phyloP scores from a whole-genome alignment of 2,888 invertebrate species.

The Cheiracanthium punctorium region DNA sequence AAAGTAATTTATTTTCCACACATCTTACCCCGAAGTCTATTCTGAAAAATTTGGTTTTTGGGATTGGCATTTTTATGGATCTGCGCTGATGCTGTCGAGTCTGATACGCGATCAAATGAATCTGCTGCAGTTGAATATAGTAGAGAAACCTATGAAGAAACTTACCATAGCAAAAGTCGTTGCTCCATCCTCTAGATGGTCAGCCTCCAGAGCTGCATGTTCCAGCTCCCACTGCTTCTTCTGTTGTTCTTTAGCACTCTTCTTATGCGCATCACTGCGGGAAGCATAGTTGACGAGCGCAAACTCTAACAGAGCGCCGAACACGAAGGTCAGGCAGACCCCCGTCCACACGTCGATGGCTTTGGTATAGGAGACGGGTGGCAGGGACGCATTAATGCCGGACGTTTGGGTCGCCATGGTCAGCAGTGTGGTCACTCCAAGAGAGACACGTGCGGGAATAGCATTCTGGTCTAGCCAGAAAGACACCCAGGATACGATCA shows the following conservation, averaged over 20 bases:
- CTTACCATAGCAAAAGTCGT: constrained; percentile 94
- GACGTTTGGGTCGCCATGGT: constrained; percentile 99
- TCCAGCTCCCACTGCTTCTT: constrained; percentile 85
- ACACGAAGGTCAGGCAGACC: constrained; percentile 97
- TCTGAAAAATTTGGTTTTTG: too few species aligned
- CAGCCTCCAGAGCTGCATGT: constrained; percentile 88
- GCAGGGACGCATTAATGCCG: constrained; percentile 92
- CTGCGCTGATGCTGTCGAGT: too few species aligned
- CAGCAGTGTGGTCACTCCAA: constrained; percentile 95
- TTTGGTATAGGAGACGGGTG: constrained; percentile 98
- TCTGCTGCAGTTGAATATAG: too few species aligned
- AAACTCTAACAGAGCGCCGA: constrained; percentile 97
- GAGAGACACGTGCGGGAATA: constrained; percentile 93
- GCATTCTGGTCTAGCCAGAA: constrained; percentile 97
- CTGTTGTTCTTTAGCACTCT: constrained; percentile 83
- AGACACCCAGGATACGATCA: constrained; percentile 97
- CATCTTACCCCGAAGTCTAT: too few species aligned
- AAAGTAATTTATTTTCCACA: too few species aligned
- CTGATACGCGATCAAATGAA: too few species aligned
- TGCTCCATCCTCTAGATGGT: constrained; percentile 88
- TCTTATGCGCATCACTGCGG: constrained; percentile 89
- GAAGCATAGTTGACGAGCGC: constrained; percentile 98
- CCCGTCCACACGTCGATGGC: constrained; percentile 99
- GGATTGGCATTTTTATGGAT: too few species aligned
- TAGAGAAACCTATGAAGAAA: too few species aligned